Base-by-base conservation (phyloP, 2,888 invertebrate genomes). In the Leptinotarsa haldemani region DNA sequence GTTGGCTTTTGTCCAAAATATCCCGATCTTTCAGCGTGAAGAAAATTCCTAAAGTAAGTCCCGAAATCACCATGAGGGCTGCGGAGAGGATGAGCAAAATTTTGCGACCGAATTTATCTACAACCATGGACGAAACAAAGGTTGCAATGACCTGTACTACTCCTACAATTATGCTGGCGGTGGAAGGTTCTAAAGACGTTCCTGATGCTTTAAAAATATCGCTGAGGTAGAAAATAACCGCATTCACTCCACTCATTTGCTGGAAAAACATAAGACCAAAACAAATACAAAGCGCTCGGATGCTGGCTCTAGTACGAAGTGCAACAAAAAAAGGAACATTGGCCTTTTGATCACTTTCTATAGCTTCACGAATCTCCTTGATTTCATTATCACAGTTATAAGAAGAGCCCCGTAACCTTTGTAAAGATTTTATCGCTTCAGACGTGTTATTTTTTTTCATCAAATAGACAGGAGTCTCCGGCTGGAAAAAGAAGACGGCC, bases 211-310 rank as follows among this genome's bases (percentile, higher is more conserved):
- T 82, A 86, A 97, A 97, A 76, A 97, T 97, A 1, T 88, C 85
- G 0, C 90, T 90, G 0, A 93, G 91, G 82, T 94, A 95, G 86
- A 95, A 95, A 75, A 95, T 94, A 4, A 95, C 93, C 0, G 94
- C 94, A 81, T 96, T 95, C 65, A 95, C 92, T 58, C 95, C 95
- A 71, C 93, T 93, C 70, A 96, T 88, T 85, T 97, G 97, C 85
- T 97, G 97, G 88, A 96, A 94, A 80, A 95, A 87, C 96, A 97
- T 97, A 4, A 97, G 89, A 2, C 93, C 92, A 83, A 94, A 92
- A 79, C 92, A 93, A 74, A 95, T 94, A 15, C 92, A 72, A 1
- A 94, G 85, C 0, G 93, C 94, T 83, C 91, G 93, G 47, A 78
- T 80, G n/a, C 80, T 77, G 4, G 82, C 80, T 69, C 73, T 81